Evolutionary conservation across 2,888 invertebrate species (phyloP), one percentile per base, ranked within the genome.

Genomic region (Tridacna gigas): DNA sequence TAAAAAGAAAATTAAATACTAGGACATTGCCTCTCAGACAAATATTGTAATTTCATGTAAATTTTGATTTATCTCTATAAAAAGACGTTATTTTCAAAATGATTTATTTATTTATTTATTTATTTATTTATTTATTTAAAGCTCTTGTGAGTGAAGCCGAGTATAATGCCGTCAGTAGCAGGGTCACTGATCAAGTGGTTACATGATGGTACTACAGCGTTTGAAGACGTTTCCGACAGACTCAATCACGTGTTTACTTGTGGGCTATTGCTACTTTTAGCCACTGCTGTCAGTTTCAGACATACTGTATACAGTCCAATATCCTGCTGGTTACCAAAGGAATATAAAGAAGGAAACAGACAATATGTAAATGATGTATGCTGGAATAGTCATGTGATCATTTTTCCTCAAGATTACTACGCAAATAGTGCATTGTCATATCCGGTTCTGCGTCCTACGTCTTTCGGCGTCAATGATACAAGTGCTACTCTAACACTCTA

Each of bases 311-410:
- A 51, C 25, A n/a, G n/a, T 22, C 51, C 71, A 25, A 71, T 71
- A 25, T 71, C 71, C 12, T 71, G 71, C 51, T 71, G 71, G 71
- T 26, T 71, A 71, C 51, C 71, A n/a, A 48, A 11, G 12, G 47
- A 13, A 9, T 48, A 25, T 26, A 51, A 71, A 48, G 71, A 71
- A n/a, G 71, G 51, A 51, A 71, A 71, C 71, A 22, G 71, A 51
- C 71, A 71, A 18, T 71, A 51, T 51, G 51, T 71, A 5, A 45
- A 71, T 25, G 71, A 71, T n/a, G 18, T 71, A 11, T 71, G 71
- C 25, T 71, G 71, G 71, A 71, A 71, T 37, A 71, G 51, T 71
- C 71, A 71, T 25, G 71, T 71, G 71, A 71, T 71, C 18, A 18
- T 13, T 20, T 51, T 51, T 26, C 71, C 71, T 26, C 25, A 13